Evolutionary conservation across 2,113 vertebrate species (phyloP), one percentile per base, ranked within the genome.

Genomic region (Entosphenus tridentatus): DNA sequence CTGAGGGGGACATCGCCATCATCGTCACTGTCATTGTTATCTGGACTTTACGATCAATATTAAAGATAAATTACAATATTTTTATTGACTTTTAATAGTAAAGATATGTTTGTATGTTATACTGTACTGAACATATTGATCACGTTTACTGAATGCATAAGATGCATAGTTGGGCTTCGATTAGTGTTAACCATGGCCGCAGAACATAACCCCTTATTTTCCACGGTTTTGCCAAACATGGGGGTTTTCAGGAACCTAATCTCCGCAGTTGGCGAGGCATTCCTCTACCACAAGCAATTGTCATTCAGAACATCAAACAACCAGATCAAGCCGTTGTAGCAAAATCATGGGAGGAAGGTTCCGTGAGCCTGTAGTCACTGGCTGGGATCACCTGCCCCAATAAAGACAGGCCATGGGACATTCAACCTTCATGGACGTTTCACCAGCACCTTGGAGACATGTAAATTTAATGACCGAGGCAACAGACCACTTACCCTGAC

Each of bases 1-100:
- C 59, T n/a, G 59, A 7, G 8, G 9, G 14, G 14, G 17, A 17
- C 59, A 65, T 65, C 59, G 59, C 58, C 58, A 62, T 62, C 59
- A 65, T n/a, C 59, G 14, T n/a, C 9, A 4, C 9, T 17, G 14
- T 12, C 12, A 62, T 16, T 13, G 58, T 62, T 16, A 62, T 62
- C 58, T 62, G 58, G 58, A 62, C 58, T 62, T 62, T 16, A 62
- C 2, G 12, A 62, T 62, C 58, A 62, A 62, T 62, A 62, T 62
- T 62, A 62, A 62, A 62, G 58, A 13, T 62, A 16, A 62, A 13
- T 62, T n/a, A n/a, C n/a, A 62, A 62, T 62, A 62, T 62, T 62
- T 14, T 14, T 14, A 4, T 16, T 62, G 16, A 62, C 16, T 62
- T 14, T 14, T 13, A 62, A 3, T 62, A 62, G 13, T 62, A 2